These are phyloP conservation scores for Aromia moschata DNA, from an alignment of 2,888 invertebrate genomes.

Conservation along the genomic window DNA sequence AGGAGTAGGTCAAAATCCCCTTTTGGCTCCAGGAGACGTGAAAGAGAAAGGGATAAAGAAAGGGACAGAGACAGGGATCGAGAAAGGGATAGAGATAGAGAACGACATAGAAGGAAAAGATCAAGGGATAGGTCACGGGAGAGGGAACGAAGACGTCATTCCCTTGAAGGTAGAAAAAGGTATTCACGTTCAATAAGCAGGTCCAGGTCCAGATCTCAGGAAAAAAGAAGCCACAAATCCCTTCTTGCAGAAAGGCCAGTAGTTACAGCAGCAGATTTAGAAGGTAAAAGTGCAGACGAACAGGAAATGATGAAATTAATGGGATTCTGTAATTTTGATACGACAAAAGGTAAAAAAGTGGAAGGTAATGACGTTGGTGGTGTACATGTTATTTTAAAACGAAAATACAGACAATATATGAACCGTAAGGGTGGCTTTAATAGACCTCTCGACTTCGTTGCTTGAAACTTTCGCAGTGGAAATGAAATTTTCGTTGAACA, in stretches of 20 bases:
- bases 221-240: conserved; percentile 52
- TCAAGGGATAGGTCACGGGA: conserved; percentile 59
- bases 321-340: conserved; percentile 97
- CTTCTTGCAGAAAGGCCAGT: conserved; percentile 68
- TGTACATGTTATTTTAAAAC: conserved; percentile 93
- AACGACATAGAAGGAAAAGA: conserved; percentile 60
- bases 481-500: conserved; percentile 40
- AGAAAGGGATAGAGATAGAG: conserved; percentile 63
- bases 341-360: conserved; percentile 96
- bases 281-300: conserved; percentile 90
- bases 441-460: conserved; percentile 95
- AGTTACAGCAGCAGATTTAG: conserved; percentile 84
- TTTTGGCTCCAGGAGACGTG: conserved; percentile 64
- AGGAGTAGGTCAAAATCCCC: conserved; percentile 65
- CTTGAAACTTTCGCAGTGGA: conserved; percentile 63
- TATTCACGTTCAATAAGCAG: conserved; percentile 57
- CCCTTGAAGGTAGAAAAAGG: conserved; percentile 60
- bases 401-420: conserved; percentile 99
- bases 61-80: conserved; percentile 61
- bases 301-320: conserved; percentile 95
- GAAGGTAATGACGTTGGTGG: conserved; percentile 93
- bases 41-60: conserved; percentile 65
- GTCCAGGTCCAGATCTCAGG: conserved; percentile 55
- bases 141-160: conserved; percentile 63
- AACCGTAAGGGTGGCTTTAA: conserved; percentile 99